Evolutionary conservation across 1,140 invertebrate species (phyloP), one percentile per base, ranked within the genome.

Genomic region (Vanessa tameamea): DNA sequence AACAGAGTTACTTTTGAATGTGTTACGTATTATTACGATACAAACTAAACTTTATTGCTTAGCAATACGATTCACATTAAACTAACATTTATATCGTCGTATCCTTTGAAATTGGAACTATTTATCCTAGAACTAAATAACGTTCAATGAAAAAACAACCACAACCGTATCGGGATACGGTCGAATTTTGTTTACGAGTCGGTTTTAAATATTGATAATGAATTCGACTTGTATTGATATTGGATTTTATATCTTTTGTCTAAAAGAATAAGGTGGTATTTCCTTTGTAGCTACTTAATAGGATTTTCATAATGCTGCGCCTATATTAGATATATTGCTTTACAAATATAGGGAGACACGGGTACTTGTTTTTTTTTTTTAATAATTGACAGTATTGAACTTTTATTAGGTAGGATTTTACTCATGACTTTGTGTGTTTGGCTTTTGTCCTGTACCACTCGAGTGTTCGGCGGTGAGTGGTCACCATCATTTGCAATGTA

Each of bases 241-340:
- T 61, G 37, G 57, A 64, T 64, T 64, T 64, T 64, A 9, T 16
- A 43, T 20, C 20, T 64, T 64, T 43, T n/a, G 0, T n/a, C 15
- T 43, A 0, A 3, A 0, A 2, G 2, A 20, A 13, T 73, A 73
- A 20, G 26, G 16, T 13, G 20, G 12, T 61, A 6, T 55, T 67
- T 65, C 14, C 1, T 8, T 61, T 73, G 64, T 59, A 2, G 0
- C 3, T 23, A 51, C 7, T 66, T 63, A 73, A 73, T 73, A 73
- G 64, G 7, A 11, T 61, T 73, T 73, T 59, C 16, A 47, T 61
- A 67, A 66, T 47, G 71, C 47, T 51, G 48, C 48, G 47, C 13
- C 16, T 37, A 68, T 63, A 73, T 64, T 47, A 55, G 66, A 53
- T 53, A n/a, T 53, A 23, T 69, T 23, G 65, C 53, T 20, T 67